Evolutionary conservation across 2,888 invertebrate species (phyloP), one percentile per base, ranked within the genome.

Genomic region (Chaitophorus viminalis): DNA sequence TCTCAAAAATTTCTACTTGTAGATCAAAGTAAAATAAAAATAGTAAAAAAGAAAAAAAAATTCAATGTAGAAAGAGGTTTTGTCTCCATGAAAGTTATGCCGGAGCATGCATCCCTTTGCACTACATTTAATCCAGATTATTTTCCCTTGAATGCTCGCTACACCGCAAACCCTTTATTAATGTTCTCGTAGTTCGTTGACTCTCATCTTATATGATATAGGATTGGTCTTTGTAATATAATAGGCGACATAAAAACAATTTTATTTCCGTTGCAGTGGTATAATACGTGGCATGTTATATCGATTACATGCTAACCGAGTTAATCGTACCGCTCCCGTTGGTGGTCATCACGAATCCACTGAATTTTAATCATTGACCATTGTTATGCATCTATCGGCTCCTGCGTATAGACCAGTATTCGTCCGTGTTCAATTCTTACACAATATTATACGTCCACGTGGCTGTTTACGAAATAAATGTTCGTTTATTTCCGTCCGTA

Each of bases 81-180:
- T 84, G 84, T 84, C 60, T 84, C 84, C 65, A 17, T 4, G 46
- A 84, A 84, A 76, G 84, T 84, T 84, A 84, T 84, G 31, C 46
- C 46, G 75, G 65, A 65, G 76, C 84, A 84, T 46, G 76, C 65
- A 52, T 75, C 84, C 84, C 84, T 84, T 84, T 33, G 84, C 84
- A 84, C 84, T 76, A 84, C 84, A 84, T 84, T 84, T 84, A 84
- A 84, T 84, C 84, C 76, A 68, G 18, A 84, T 84, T 76, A 84
- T 76, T 76, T 84, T 84, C 84, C 25, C 84, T 84, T 21, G 76
- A 76, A 76, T 65, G 84, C 75, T 46, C 46, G 18, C 82, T 33
- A 46, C 33, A 76, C 76, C 84, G 36, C 84, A 33, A 76, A 84
- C 84, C 76, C 76, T 84, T 76, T 76, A 84, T 84, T 84, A 76